Base-by-base conservation (phyloP, 2,888 invertebrate species). In the Crocallis elinguaria region DNA sequence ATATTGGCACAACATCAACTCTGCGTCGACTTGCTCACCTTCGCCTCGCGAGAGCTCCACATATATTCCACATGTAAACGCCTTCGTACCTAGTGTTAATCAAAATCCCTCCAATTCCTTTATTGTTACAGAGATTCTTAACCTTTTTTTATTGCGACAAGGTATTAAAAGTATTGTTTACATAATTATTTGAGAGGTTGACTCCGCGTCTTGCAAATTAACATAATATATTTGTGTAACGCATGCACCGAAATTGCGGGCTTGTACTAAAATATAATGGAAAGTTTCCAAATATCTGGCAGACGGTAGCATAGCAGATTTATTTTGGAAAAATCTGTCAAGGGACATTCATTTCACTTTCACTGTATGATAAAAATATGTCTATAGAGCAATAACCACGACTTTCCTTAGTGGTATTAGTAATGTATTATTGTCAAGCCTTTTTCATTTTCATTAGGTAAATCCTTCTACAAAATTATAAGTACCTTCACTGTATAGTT, bases 1-100 rank as follows among this genome's bases (percentile, higher is more conserved):
- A 78, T n/a, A 37, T 86, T 88, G 88, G 88, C 88, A 82, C 70
- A 55, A 67, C 72, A 68, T 85, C 87, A 88, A 87, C 75, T 68
- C 62, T 56, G 61, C 54, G 59, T 62, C 69, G 77, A 60, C 83
- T 69, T 57, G 84, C 76, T 87, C 85, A 86, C 87, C 87, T 88
- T 87, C 86, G 75, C 54, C 57, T 60, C 69, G 69, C 75, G 58
- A 72, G 64, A 66, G 66, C 68, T 64, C 63, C 60, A 43, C 52
- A 42, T 53, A 60, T 64, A 64, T 66, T 60, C 64, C 64, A 8
- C 8, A 62, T 59, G 55, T 58, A 53, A 52, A 59, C 59, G 57
- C 50, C 59, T 60, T 57, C 25, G 41, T 27, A 19, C 53, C 32
- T n/a, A 29, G 37, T 37, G 38, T 25, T 9, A 29, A 27, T 49